Base-by-base conservation (phyloP, 2,888 invertebrate genomes). In the Mythimna albipuncta region DNA sequence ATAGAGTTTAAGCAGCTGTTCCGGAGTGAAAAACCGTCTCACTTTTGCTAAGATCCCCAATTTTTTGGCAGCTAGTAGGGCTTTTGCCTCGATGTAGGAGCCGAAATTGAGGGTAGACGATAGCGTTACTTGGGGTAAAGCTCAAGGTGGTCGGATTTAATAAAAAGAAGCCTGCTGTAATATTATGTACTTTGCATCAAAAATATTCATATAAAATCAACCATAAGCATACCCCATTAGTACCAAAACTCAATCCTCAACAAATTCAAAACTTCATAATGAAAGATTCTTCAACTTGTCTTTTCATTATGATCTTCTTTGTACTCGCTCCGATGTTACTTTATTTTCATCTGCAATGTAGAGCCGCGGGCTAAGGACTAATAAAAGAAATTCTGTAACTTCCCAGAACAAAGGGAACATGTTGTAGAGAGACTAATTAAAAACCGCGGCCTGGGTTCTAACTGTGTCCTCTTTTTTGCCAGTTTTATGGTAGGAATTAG, bases 371-470 rank as follows among this genome's bases (percentile, higher is more conserved):
- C 44, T 26, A 64, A 13, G 55, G 41, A 63, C 61, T 69, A 67
- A 73, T 74, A 77, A 79, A 82, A 83, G 64, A 83, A 72, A 58
- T 83, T 83, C 61, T 70, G 41, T 65, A 79, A 73, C 69, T 71
- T 69, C 50, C 64, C 16, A 13, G 58, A 72, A 83, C 69, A 77
- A 82, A 70, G 58, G 47, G 57, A 72, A 66, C 64, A 74, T 70
- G 70, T 69, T 59, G 19, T 32, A 62, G 32, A 67, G 26, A 67
- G 57, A 59, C 74, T 82, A 82, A 81, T 81, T 81, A 69, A 70
- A 77, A 81, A 59, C 54, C 41, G n/a, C 21, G 58, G 26, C 2
- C 9, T 44, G 32, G 16, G 19, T 47, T 73, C 32, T 41, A 50
- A 44, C n/a, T 44, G 32, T 11, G 11, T 16, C 38, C 16, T 64